Evolutionary conservation across 2,888 invertebrate species (phyloP).

Genomic region (Cosmorhoe ocellata): DNA sequence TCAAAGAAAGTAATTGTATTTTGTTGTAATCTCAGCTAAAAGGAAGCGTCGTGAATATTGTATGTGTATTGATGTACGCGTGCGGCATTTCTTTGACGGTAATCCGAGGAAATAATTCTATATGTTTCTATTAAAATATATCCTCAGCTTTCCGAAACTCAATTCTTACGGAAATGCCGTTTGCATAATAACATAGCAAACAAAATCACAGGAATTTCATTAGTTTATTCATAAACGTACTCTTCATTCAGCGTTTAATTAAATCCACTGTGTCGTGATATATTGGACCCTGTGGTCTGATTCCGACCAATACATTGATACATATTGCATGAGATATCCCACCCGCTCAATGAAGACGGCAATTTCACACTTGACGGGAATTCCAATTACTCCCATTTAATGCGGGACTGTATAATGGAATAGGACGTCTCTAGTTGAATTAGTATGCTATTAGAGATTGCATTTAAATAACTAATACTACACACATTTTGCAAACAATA

Average conservation of each 20-base stretch:
- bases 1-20: constrained; percentile 37
- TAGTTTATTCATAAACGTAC: too few species aligned
- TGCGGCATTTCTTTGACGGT: constrained; percentile 18
- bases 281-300: background rate
- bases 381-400: constrained; percentile 63
- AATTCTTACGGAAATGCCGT: too few species aligned
- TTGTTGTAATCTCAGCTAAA: constrained; percentile 36
- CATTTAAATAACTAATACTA: too few species aligned
- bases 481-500: background rate
- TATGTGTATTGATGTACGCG: constrained; percentile 30
- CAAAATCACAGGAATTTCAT: background rate
- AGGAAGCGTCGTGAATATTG: constrained; percentile 33
- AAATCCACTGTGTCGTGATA: background rate
- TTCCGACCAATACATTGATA: constrained; percentile 35
- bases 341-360: constrained; percentile 50
- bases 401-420: constrained; percentile 44
- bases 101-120: background rate
- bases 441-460: constrained; percentile 9
- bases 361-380: constrained; percentile 63
- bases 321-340: constrained; percentile 52
- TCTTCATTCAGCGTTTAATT: background rate
- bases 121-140: background rate
- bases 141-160: too few species aligned
- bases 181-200: background rate
- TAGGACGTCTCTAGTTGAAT: constrained; percentile 24